Conservation (phyloP, 2,113 vertebrate species). For the Mohoua ochrocephala region DNA sequence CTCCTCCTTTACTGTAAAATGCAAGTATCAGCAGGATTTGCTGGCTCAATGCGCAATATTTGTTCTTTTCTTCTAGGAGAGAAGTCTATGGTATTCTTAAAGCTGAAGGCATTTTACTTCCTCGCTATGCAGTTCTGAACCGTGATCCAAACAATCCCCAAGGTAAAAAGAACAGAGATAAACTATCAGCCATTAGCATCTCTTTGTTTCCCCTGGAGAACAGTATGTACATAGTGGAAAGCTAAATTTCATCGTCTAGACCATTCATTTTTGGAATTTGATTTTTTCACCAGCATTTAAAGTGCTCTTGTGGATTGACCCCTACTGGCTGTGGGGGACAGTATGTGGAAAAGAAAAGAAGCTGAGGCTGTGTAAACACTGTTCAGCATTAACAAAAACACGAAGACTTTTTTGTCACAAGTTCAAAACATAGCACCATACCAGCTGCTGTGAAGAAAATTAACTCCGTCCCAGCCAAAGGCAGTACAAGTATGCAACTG, state of each 20-base stretch:
- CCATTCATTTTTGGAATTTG: not conserved
- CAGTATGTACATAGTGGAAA: not conserved
- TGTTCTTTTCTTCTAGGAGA: slow-evolving; percentile 73
- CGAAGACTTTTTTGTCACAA: not conserved
- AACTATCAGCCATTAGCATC: not conserved
- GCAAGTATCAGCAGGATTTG: not conserved
- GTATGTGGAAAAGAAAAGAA: not conserved
- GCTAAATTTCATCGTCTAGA: not conserved
- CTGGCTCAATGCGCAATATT: not conserved
- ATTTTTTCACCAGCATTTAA: not conserved
- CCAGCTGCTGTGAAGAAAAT: not conserved
- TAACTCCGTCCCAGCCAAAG: not conserved
- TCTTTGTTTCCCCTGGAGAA: not conserved
- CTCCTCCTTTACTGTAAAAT: not conserved
- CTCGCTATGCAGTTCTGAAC: slow-evolving; percentile 86
- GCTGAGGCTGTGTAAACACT: not conserved
- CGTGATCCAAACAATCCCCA: slow-evolving; percentile 87
- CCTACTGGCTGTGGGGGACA: not conserved
- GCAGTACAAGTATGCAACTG: not conserved
- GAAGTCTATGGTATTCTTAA: slow-evolving; percentile 88
- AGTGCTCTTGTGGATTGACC: not conserved
- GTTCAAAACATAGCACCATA: not conserved
- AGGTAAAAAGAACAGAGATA: slow-evolving; percentile 65
- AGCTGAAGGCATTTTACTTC: slow-evolving; percentile 87
- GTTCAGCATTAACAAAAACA: not conserved